Conservation (phyloP, 2,113 vertebrate genomes). For the Empidonax traillii region DNA sequence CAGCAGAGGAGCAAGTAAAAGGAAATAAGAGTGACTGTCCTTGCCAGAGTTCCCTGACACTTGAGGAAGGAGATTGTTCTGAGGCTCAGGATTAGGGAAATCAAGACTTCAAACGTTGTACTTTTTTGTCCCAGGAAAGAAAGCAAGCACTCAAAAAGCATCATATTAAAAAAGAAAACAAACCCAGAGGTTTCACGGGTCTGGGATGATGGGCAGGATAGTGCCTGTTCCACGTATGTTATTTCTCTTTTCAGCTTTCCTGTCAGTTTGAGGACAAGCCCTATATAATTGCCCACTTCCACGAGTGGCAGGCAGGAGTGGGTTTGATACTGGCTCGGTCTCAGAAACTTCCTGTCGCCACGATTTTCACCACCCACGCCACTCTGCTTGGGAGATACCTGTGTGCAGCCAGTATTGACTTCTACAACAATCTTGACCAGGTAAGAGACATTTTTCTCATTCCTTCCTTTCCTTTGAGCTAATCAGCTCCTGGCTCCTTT, state of each 20-base stretch:
- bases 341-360: constrained; percentile 86
- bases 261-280: constrained; percentile 79
- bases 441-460: constrained; percentile 59
- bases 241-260: constrained; percentile 78
- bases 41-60: background rate
- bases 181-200: background rate
- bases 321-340: constrained; percentile 87
- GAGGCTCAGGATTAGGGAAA: background rate
- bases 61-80: background rate
- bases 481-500: background rate
- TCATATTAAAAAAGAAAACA: background rate
- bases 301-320: constrained; percentile 93
- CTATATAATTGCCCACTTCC: constrained; percentile 88
- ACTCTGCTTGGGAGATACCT: constrained; percentile 93
- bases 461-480: background rate
- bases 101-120: background rate
- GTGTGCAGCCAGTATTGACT: constrained; percentile 92
- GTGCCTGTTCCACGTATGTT: background rate
- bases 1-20: background rate
- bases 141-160: background rate
- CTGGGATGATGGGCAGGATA: background rate
- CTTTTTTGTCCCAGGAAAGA: background rate
- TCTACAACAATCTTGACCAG: constrained; percentile 95
- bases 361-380: constrained; percentile 94
- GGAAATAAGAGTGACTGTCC: background rate